These are phyloP conservation scores for Apamea anceps DNA, from an alignment of 2,888 invertebrate species.

Conservation along the genomic window DNA sequence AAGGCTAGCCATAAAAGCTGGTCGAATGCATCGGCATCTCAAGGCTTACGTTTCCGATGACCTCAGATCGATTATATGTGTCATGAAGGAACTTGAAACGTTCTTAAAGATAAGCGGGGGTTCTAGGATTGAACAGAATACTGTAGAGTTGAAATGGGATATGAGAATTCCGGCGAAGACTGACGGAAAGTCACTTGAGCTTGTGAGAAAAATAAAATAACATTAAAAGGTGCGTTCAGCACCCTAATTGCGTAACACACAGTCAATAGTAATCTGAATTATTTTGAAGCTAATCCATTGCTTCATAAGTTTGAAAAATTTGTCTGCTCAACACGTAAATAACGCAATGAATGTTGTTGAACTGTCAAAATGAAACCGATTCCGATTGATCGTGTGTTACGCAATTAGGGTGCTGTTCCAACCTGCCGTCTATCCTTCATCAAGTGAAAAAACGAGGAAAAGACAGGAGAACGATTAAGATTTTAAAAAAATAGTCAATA, in stretches of 20 bases:
- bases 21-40: not conserved
- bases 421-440: not conserved
- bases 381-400: no score
- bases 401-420: no score
- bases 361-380: no score
- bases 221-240: not conserved
- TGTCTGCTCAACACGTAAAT: no score
- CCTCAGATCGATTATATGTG: not conserved
- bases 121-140: not conserved
- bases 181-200: not conserved
- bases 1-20: not conserved
- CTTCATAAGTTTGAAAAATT: no score
- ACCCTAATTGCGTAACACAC: no score
- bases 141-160: not conserved
- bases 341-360: no score
- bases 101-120: not conserved
- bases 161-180: not conserved
- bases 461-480: not conserved
- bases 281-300: no score
- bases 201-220: not conserved
- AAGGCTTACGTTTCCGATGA: not conserved
- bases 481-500: not conserved
- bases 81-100: not conserved
- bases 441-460: not conserved
- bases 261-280: no score